Evolutionary conservation across 2,888 invertebrate genomes (phyloP).

Genomic region (Neria commutata): DNA sequence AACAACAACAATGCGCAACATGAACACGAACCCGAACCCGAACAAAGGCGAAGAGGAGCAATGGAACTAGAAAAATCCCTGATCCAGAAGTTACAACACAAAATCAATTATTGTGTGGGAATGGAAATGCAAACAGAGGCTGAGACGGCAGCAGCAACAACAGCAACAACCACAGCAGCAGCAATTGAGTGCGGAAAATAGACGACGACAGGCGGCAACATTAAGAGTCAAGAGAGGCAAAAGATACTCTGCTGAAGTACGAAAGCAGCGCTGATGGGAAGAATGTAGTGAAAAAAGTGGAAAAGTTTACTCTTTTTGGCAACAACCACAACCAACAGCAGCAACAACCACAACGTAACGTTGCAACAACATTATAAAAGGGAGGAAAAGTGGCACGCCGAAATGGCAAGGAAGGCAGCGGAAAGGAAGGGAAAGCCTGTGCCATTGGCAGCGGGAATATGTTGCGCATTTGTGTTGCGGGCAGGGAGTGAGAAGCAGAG

Average conservation of each 20-base stretch:
- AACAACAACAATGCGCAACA: slow-evolving; percentile 22
- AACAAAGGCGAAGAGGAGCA: neutral
- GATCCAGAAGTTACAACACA: slow-evolving; percentile 36
- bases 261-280: too few species aligned
- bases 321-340: slow-evolving; percentile 29
- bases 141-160: neutral
- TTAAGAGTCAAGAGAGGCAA: too few species aligned
- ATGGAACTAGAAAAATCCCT: slow-evolving; percentile 22
- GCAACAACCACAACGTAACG: slow-evolving; percentile 1
- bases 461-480: slow-evolving; percentile 48
- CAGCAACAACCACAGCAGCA: neutral
- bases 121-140: slow-evolving; percentile 21
- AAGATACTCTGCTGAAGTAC: too few species aligned
- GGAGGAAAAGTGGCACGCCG: neutral
- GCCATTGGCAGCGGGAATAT: slow-evolving; percentile 38
- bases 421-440: neutral
- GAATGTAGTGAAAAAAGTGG: slow-evolving; percentile 37
- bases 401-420: neutral
- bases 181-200: slow-evolving; percentile 6
- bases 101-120: slow-evolving; percentile 52
- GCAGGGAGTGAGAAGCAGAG: neutral
- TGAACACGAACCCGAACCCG: slow-evolving; percentile 6
- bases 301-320: too few species aligned
- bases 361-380: neutral
- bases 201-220: too few species aligned